Base-by-base conservation (phyloP, 2,797 vertebrate genomes). In the Rhinatrema bivittatum region DNA sequence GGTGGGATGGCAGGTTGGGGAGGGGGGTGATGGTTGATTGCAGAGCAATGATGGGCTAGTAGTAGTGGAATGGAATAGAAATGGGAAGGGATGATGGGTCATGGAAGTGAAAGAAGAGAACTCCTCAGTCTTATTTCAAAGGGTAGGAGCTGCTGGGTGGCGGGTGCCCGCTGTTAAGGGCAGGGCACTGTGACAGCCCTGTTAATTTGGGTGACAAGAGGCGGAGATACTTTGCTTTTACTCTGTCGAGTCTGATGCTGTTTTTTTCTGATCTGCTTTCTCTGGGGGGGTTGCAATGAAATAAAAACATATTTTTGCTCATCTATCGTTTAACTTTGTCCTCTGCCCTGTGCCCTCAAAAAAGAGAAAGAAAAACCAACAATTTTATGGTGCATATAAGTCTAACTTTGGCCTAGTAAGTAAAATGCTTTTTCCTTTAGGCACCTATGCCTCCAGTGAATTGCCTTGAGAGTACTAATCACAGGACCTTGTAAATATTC, bases 151-250 rank as follows among this genome's bases (percentile, higher is more conserved):
- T 32, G 30, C 32, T 34, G 31, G 25, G 30, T 27, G 25, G 40
- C 33, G 31, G 25, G 30, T 27, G 25, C 40, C 33, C 14, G 15
- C 25, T 37, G 33, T 30, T 24, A 18, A 25, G 18, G 30, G 42
- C 25, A 13, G 32, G 42, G 25, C 32, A 12, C n/a, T n/a, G 25
- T 44, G 42, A 44, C 42, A 47, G 37, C 40, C n/a, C 14, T 40
- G 36, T 36, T 49, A 36, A 19, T 31, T 36, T 36, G 14, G 21
- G 16, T 18, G 26, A 37, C 19, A 20, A 17, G 20, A 24, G 27
- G 17, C 41, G 2, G 15, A 18, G 22, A 49, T 29, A 38, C 41
- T 25, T 35, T 32, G 18, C 13, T 32, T 17, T 45, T 36, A 25
- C 36, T 28, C 14, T 50, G 31, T 36, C 35, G 25, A 32, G 28